phyloP scores from a whole-genome alignment of 1,140 invertebrate species.

The Telenomus remus region DNA sequence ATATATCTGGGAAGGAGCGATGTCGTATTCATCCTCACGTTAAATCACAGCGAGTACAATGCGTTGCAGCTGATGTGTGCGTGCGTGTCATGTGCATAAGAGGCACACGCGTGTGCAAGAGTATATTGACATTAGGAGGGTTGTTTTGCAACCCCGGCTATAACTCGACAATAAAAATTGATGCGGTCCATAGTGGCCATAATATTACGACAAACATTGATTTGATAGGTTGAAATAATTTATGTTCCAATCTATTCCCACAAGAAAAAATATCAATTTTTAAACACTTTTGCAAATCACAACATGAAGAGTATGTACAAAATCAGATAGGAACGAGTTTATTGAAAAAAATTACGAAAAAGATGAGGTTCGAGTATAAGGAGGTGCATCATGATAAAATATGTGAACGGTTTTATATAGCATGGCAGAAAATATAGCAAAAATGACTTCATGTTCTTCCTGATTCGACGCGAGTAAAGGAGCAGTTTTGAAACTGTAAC shows the following conservation, averaged over 20 bases:
- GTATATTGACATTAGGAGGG: conserved; percentile 31
- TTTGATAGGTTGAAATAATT: too few species aligned
- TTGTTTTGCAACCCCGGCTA: conserved; percentile 22
- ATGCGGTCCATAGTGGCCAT: not conserved
- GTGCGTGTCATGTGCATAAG: conserved; percentile 32
- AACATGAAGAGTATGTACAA: too few species aligned
- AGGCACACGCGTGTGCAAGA: conserved; percentile 14
- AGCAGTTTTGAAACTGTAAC: conserved; percentile 36
- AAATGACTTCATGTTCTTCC: conserved; percentile 20
- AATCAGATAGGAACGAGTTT: too few species aligned
- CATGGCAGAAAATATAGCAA: too few species aligned
- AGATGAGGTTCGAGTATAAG: too few species aligned
- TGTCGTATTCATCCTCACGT: conserved; percentile 37
- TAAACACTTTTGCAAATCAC: too few species aligned
- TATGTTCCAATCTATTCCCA: too few species aligned
- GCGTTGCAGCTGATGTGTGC: conserved; percentile 13
- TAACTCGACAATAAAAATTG: conserved; percentile 35
- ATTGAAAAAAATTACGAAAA: too few species aligned
- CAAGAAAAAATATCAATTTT: too few species aligned
- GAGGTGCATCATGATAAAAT: too few species aligned
- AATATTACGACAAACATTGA: too few species aligned
- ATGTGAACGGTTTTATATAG: too few species aligned
- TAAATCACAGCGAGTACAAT: conserved; percentile 41
- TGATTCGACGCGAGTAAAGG: conserved; percentile 20
- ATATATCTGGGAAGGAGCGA: conserved; percentile 27